Base-by-base conservation (phyloP, 2,888 invertebrate genomes). In the Plemyria rubiginata region DNA sequence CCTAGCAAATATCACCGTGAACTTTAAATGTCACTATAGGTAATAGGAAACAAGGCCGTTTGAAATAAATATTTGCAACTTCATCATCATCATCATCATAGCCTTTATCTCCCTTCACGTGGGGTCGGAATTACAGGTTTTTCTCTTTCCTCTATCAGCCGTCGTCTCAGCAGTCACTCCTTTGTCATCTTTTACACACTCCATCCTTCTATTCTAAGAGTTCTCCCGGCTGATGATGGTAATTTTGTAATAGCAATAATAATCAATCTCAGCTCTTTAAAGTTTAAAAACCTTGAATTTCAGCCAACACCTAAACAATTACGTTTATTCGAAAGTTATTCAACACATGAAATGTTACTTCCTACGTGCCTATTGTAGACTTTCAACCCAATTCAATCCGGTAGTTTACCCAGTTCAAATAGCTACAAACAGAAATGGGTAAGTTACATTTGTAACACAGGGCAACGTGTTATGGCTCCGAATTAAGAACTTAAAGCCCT, bases 21-120 rank as follows among this genome's bases (percentile, higher is more conserved):
- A 87, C 90, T 92, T 92, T 90, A 91, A 92, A 92, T 89, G 90
- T 86, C 87, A 87, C 64, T 79, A 74, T 81, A 74, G 72, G 72
- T 79, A 81, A 80, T 74, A 65, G 64, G 67, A 62, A 68, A 66
- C 66, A 78, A 79, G 75, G 82, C 73, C 43, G 50, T 65, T 62
- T 60, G 59, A 66, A 66, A 67, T 62, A 63, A 65, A 52, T 40
- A 60, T 62, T 13, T 15, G 48, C 29, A 13, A 40, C 32, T 51
- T 56, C 36, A 36, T 46, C 0, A 32, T 22, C 22, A 22, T 22
- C 22, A 22, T 22, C 22, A 22, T 22, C 22, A 22, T 22, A 2
- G 22, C 22, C 22, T 3, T 22, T 22, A 22, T 22, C 22, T 3
- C 22, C 1, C 22, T 22, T 22, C 22, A 22, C 3, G 22, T 22